Evolutionary conservation across 2,797 vertebrate species (phyloP).

Genomic region (Coregonus sp.): DNA sequence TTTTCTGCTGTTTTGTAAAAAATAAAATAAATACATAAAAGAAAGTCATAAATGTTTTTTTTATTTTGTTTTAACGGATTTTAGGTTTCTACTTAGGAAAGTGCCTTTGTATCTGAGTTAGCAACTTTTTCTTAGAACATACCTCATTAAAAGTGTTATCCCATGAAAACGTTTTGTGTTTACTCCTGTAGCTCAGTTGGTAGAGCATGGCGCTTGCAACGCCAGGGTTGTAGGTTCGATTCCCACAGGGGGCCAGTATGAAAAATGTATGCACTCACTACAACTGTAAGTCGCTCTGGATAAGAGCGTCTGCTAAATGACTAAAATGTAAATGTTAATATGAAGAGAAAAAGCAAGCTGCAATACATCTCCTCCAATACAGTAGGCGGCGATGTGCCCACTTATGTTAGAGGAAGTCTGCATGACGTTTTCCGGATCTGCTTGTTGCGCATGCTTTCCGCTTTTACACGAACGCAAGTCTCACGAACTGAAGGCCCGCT

Average conservation of each 20-base stretch:
- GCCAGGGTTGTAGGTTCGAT: no score
- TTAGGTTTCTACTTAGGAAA: constrained; percentile 16
- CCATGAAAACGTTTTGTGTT: constrained; percentile 8
- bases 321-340: no score
- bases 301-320: no score
- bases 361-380: constrained; percentile 22
- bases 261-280: no score
- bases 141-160: constrained; percentile 51
- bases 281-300: no score
- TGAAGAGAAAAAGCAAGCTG: no score
- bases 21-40: no score
- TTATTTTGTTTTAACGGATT: no score
- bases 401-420: background rate
- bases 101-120: constrained; percentile 37
- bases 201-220: no score
- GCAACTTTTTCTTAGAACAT: constrained; percentile 37
- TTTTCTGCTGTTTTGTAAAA: background rate
- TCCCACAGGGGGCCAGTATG: no score
- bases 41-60: no score
- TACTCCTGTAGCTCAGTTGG: background rate
- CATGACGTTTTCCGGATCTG: background rate
- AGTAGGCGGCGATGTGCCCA: constrained; percentile 25
- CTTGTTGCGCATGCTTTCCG: constrained; percentile 48
- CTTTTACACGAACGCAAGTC: constrained; percentile 46
- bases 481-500: background rate